A percentile compares a stretch with the other conserved stretches of the same genome.
phyloP scores from a whole-genome alignment of 92 coral and sea anemone species.

The Porites lobata region DNA sequence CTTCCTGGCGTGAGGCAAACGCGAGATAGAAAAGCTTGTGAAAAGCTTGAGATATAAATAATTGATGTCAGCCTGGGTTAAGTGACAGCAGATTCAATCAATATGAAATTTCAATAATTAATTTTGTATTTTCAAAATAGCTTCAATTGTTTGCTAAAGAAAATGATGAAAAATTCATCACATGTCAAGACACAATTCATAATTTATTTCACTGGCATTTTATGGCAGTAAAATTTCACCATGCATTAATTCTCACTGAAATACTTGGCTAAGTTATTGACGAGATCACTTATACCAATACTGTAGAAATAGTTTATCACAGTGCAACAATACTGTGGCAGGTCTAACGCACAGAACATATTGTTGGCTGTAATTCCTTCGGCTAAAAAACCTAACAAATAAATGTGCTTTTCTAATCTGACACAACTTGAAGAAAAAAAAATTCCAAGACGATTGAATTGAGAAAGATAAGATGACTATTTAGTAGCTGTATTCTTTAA shows the following conservation, averaged over 20 bases:
- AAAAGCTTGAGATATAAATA: constrained; percentile 72
- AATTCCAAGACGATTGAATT: neutral
- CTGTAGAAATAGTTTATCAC: too few relatives aligned
- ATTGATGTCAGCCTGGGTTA: constrained; percentile 80
- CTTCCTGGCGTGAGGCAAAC: constrained; percentile 47
- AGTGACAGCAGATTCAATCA: constrained; percentile 95
- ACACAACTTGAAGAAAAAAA: neutral
- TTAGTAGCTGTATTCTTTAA: neutral
- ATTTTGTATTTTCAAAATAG: constrained; percentile 89
- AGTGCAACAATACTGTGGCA: too few relatives aligned
- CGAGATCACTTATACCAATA: too few relatives aligned
- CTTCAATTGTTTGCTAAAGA: constrained; percentile 85
- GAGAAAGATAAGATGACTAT: constrained; percentile 2
- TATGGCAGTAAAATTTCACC: constrained; percentile 77
- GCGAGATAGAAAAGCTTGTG: constrained; percentile 43
- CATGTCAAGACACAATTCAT: constrained; percentile 71
- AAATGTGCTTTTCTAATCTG: neutral
- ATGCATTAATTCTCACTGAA: neutral
- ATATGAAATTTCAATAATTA: constrained; percentile 96
- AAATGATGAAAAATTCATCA: constrained; percentile 76
- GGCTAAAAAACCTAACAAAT: neutral
- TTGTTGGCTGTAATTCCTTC: neutral
- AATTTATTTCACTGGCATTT: constrained; percentile 90
- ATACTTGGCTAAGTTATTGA: neutral
- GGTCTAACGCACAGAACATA: too few relatives aligned